phyloP scores from a whole-genome alignment of 2,888 invertebrate species.

The Leptinotarsa juncta region DNA sequence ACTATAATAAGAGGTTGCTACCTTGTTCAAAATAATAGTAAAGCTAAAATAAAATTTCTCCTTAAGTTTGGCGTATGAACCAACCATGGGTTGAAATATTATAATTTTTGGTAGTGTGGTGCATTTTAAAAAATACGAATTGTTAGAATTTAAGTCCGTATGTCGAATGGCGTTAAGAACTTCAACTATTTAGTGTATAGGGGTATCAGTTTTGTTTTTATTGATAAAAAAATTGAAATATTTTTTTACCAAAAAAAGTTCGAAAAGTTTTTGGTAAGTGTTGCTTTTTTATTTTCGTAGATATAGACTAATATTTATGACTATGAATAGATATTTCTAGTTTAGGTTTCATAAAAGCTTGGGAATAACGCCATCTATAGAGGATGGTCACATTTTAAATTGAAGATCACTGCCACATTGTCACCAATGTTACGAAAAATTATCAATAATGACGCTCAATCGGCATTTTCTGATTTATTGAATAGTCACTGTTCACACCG shows the following conservation, averaged over 20 bases:
- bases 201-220: conserved; percentile 1
- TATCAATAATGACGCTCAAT: conserved; percentile 57
- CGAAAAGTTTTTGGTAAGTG: background rate
- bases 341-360: conserved; percentile 30
- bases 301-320: background rate
- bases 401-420: conserved; percentile 61
- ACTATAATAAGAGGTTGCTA: too few relatives aligned
- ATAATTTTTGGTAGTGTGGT: background rate
- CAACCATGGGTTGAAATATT: too few relatives aligned
- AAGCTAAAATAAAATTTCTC: too few relatives aligned
- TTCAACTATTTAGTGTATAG: background rate
- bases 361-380: conserved; percentile 30
- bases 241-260: conserved; percentile 20
- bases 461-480: conserved; percentile 24
- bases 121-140: conserved; percentile 7
- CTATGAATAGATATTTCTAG: background rate
- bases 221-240: background rate
- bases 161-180: background rate
- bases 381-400: conserved; percentile 43
- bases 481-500: background rate
- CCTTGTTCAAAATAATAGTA: too few relatives aligned
- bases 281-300: background rate
- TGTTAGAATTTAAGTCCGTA: conserved; percentile 2
- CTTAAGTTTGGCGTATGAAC: too few relatives aligned
- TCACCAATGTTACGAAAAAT: conserved; percentile 55